A percentile compares a stretch with the other conserved stretches of the same genome.
phyloP scores from a whole-genome alignment of 2,113 vertebrate species.

The Petroica traversi region DNA sequence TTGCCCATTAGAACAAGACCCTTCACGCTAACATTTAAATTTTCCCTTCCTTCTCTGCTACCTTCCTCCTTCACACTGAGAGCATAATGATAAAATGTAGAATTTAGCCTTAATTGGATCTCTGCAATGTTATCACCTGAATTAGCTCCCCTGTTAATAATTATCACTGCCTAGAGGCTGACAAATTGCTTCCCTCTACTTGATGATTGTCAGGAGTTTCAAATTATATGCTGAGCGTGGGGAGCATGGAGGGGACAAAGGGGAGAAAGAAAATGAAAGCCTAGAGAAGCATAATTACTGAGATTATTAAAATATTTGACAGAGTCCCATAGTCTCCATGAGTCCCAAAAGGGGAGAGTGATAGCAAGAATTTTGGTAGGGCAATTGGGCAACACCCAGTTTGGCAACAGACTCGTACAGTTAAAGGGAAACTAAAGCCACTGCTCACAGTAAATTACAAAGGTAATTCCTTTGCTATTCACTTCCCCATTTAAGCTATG shows the following conservation, averaged over 20 bases:
- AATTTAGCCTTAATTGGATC: conserved; percentile 65
- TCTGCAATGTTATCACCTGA: conserved; percentile 55
- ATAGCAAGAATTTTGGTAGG: not conserved
- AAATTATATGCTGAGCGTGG: not conserved
- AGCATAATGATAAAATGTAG: conserved; percentile 37
- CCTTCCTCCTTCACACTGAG: not conserved
- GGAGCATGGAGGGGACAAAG: not conserved
- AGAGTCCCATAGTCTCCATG: not conserved
- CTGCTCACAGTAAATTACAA: not conserved
- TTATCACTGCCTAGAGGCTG: conserved; percentile 46
- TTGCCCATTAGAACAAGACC: not conserved
- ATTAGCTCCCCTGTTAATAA: conserved; percentile 61
- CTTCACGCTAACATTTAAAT: not conserved
- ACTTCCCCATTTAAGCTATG: not conserved
- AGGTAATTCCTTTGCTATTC: not conserved
- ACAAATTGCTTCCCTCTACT: conserved; percentile 54
- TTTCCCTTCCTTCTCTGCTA: not conserved
- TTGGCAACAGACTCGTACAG: not conserved
- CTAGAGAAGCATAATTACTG: not conserved
- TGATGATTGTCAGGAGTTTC: conserved; percentile 25
- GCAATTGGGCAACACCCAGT: not conserved
- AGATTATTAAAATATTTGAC: not conserved
- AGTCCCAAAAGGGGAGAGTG: not conserved
- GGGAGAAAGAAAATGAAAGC: not conserved
- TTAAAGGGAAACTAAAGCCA: not conserved